These are phyloP conservation scores for Pipra filicauda DNA, from an alignment of 2,113 vertebrate species.

Conservation along the genomic window DNA sequence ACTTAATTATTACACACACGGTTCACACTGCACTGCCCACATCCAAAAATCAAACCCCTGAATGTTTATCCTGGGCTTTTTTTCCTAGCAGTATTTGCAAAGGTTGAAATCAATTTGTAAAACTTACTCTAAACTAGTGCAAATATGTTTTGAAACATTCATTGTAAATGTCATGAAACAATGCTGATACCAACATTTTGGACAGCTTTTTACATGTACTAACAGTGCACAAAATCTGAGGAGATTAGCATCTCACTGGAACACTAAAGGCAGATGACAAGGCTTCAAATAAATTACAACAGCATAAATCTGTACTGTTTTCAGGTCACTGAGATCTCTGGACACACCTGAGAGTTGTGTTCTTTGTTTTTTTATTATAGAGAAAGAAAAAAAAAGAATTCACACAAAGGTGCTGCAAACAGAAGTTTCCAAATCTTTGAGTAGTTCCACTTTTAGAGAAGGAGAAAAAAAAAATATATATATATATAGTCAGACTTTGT, in stretches of 20 bases:
- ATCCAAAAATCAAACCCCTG: background rate
- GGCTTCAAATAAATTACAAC: constrained; percentile 57
- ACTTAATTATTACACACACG: background rate
- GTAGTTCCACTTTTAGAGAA: background rate
- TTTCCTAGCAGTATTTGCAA: background rate
- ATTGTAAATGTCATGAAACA: constrained; percentile 66
- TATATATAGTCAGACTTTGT: background rate
- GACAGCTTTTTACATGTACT: constrained; percentile 73
- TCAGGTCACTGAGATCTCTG: constrained; percentile 54
- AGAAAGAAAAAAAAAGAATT: background rate
- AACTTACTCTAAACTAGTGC: constrained; percentile 51
- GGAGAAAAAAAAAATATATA: background rate
- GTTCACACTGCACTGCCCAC: background rate
- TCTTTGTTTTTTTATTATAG: background rate
- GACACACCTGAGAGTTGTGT: constrained; percentile 41
- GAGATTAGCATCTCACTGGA: constrained; percentile 69
- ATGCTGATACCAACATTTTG: constrained; percentile 65
- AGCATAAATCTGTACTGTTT: constrained; percentile 50
- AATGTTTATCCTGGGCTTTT: background rate
- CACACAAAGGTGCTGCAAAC: background rate
- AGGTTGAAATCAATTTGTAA: constrained; percentile 58
- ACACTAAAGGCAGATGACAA: constrained; percentile 66
- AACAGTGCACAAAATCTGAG: constrained; percentile 71
- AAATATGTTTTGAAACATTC: constrained; percentile 71
- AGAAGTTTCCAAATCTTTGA: background rate